Conservation (phyloP, 2,797 vertebrate genomes). For the Esox masquinongy region DNA sequence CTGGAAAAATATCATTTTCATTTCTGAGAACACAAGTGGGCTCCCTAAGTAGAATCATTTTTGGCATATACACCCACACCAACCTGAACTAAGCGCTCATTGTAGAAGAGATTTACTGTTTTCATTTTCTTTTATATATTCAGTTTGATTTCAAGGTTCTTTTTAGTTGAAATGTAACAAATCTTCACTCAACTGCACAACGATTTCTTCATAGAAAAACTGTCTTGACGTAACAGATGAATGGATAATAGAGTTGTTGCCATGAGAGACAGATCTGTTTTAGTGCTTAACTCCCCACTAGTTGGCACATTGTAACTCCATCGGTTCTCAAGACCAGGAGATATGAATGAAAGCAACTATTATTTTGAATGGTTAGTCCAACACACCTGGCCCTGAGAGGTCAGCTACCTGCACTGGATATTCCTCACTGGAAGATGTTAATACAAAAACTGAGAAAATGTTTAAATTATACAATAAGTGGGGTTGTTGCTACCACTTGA, state of each 20-base stretch:
- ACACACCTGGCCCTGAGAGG: not conserved
- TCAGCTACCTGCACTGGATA: not conserved
- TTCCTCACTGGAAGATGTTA: not conserved
- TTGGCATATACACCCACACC: constrained; percentile 8
- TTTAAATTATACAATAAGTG: not conserved
- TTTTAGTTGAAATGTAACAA: not conserved
- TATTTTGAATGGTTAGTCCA: not conserved
- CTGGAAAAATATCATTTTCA: constrained; percentile 2
- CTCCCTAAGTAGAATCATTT: constrained; percentile 17
- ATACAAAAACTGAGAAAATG: not conserved
- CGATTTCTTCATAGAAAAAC: not conserved
- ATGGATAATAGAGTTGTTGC: not conserved
- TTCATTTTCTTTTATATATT: constrained; percentile 5
- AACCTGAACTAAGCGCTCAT: constrained; percentile 12
- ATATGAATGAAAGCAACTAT: not conserved
- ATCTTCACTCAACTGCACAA: not conserved
- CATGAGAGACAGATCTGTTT: not conserved
- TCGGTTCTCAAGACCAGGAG: not conserved
- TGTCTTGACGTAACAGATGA: not conserved
- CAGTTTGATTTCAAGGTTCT: not conserved
- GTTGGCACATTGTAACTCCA: not conserved
- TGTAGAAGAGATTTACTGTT: not conserved
- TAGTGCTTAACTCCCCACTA: not conserved
- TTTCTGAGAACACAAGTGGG: constrained; percentile 10
- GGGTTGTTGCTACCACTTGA: not conserved